Conservation (phyloP, 2,888 invertebrate genomes). For the Agriopis marginaria region DNA sequence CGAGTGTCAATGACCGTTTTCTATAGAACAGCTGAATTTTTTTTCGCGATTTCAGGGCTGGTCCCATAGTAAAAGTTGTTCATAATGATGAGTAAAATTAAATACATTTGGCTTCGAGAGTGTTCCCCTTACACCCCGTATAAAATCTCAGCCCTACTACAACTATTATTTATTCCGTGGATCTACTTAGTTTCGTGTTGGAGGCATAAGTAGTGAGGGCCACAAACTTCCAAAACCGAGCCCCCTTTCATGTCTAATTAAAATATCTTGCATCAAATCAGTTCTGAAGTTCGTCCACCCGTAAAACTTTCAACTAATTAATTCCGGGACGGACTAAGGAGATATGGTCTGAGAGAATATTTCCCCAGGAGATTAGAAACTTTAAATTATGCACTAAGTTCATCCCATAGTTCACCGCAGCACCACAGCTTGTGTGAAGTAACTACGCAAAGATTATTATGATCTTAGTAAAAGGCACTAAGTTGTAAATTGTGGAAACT, state of each 20-base stretch:
- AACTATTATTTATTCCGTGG: background rate
- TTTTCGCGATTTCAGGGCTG: no score
- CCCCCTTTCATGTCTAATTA: conserved; percentile 18
- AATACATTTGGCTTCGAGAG: no score
- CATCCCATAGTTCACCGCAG: conserved; percentile 25
- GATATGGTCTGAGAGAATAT: conserved; percentile 28
- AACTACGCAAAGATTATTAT: conserved; percentile 19
- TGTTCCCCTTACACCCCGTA: no score
- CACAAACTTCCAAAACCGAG: conserved; percentile 17
- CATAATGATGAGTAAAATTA: no score
- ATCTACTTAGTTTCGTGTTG: background rate
- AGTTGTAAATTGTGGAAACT: conserved; percentile 12
- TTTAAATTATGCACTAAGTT: conserved; percentile 38
- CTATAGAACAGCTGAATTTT: no score
- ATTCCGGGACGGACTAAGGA: conserved; percentile 31
- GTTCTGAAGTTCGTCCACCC: conserved; percentile 22
- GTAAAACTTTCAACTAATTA: conserved; percentile 31
- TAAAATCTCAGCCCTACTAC: background rate
- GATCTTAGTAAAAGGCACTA: conserved; percentile 39
- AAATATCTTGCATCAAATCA: conserved; percentile 28
- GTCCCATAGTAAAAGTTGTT: no score
- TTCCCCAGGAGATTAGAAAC: conserved; percentile 29
- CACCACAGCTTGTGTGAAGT: conserved; percentile 18
- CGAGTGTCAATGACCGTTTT: no score
- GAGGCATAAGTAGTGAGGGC: background rate